Evolutionary conservation across 2,797 vertebrate genomes (phyloP).

Genomic region (Nasua narica): DNA sequence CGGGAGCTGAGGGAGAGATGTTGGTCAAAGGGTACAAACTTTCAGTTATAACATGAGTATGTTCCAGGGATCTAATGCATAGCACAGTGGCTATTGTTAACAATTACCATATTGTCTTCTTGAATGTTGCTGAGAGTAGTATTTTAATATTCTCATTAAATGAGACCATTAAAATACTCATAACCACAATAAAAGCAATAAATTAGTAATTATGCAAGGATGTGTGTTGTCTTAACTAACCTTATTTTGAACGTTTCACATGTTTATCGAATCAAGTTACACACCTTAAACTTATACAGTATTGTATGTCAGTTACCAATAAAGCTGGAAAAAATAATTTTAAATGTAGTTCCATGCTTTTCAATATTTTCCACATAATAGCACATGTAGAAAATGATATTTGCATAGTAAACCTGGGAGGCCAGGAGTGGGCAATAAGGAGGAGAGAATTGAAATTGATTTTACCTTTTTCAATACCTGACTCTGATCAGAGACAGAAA

Average conservation of each 20-base stretch:
- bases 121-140: not conserved
- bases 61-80: not conserved
- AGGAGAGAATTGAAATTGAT: not conserved
- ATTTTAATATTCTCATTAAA: not conserved
- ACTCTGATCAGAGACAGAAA: not conserved
- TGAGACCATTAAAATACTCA: no score
- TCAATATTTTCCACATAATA: not conserved
- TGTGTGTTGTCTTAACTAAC: not conserved
- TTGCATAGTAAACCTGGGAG: not conserved
- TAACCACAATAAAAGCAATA: not conserved
- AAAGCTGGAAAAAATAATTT: constrained; percentile 4
- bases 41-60: not conserved
- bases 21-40: not conserved
- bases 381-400: not conserved
- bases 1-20: not conserved
- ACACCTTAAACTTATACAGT: not conserved
- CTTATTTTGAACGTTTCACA: not conserved
- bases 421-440: not conserved
- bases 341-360: not conserved
- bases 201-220: not conserved
- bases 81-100: not conserved
- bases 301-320: not conserved
- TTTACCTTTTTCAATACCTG: not conserved
- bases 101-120: not conserved
- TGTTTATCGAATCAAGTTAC: not conserved